phyloP scores from a whole-genome alignment of 2,797 vertebrate species.

The Oophaga sylvatica region DNA sequence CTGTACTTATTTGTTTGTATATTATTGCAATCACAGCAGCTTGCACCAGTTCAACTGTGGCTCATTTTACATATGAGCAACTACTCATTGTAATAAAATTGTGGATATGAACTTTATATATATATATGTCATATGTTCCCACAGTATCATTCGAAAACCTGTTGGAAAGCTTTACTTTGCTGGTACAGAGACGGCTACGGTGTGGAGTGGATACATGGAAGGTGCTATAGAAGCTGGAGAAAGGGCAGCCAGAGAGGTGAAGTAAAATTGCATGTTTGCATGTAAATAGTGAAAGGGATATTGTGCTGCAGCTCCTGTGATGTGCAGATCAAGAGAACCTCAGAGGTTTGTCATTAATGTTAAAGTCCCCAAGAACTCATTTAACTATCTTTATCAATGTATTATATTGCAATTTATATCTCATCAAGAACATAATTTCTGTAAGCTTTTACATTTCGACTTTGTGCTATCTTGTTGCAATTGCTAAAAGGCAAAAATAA shows the following conservation, averaged over 20 bases:
- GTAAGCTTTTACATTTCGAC: too few relatives aligned
- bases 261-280: conserved; percentile 1
- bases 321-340: neutral
- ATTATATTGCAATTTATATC: neutral
- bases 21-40: neutral
- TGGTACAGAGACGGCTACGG: conserved; percentile 79
- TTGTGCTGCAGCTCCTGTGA: neutral
- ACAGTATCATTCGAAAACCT: conserved; percentile 77
- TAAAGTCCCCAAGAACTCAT: neutral
- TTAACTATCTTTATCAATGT: neutral
- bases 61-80: too few relatives aligned
- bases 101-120: neutral
- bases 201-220: conserved; percentile 82
- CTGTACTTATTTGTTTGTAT: too few relatives aligned
- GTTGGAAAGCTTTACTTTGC: conserved; percentile 76
- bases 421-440: neutral
- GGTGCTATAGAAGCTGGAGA: conserved; percentile 79
- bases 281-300: neutral
- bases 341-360: neutral
- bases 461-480: too few relatives aligned
- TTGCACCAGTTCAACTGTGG: too few relatives aligned
- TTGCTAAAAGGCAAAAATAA: neutral
- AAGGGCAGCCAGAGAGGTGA: conserved; percentile 80
- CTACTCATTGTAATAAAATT: neutral
- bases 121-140: conserved; percentile 28